Evolutionary conservation across 2,888 invertebrate species (phyloP), one percentile per base, ranked within the genome.

Genomic region (Elegia similella): DNA sequence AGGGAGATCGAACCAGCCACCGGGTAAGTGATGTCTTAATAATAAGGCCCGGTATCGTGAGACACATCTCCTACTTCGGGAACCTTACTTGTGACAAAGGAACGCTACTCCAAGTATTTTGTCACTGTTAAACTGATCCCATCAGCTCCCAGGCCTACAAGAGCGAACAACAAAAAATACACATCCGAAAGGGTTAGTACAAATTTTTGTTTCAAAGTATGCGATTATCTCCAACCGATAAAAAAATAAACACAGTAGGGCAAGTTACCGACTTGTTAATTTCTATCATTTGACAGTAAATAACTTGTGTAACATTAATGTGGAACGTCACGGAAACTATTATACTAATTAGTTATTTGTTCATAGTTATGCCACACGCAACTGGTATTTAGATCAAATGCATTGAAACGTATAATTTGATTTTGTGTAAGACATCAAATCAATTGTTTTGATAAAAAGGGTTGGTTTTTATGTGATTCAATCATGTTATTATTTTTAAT

Each of bases 21-120:
- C 87, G 88, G 82, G 86, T 84, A 89, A 85, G 87, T 87, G 88
- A 90, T 85, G 88, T 90, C 89, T 89, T 88, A 87, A 90, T 89
- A 89, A 88, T 88, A 86, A 88, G 84, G 82, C 80, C 81, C 82
- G 80, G 88, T 88, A 87, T 90, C 89, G 82, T 80, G 82, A 80
- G 85, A 84, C 73, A 78, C 78, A 90, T 90, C 88, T 86, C 72
- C 73, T 71, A 69, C 73, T 77, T 72, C 68, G 69, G 82, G 78
- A 81, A 75, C 77, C 76, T 78, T 76, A 76, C 67, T 78, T 78
- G 76, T 80, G 81, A 89, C 88, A 90, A 89, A 90, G 80, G 81
- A 81, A 82, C 75, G 78, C 70, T 75, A 75, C 68, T 76, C 77
- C 79, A 70, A 85, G 88, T 87, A 88, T 90, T 90, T 90, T 89